A percentile compares a stretch with the other conserved stretches of the same genome.
phyloP scores from a whole-genome alignment of 1,140 invertebrate genomes.

The Panagrolaimus sp. region DNA sequence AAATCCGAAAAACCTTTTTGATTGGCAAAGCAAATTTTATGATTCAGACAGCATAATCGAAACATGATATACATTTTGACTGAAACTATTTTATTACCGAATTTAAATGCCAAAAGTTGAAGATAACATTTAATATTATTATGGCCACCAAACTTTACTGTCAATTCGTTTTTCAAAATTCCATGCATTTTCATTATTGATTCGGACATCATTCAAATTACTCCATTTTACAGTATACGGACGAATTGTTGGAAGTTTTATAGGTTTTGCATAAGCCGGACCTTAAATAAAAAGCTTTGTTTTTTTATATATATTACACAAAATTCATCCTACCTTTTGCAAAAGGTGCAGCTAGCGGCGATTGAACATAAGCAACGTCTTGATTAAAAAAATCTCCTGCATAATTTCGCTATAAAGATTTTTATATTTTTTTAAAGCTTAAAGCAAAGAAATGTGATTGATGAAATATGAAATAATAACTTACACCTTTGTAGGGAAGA shows the following conservation, averaged over 20 bases:
- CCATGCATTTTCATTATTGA: constrained; percentile 39
- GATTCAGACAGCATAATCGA: no score
- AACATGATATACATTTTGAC: no score
- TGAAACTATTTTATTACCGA: no score
- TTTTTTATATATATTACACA: no score
- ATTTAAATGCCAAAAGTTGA: neutral
- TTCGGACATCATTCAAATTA: constrained; percentile 30
- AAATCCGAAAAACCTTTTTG: no score
- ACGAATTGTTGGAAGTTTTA: constrained; percentile 37
- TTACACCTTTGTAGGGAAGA: neutral
- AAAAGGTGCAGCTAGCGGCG: constrained; percentile 29
- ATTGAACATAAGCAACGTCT: constrained; percentile 39
- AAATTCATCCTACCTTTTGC: no score
- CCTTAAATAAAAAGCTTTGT: no score
- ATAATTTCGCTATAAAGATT: constrained; percentile 34
- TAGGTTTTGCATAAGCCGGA: constrained; percentile 28
- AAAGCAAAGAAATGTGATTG: no score
- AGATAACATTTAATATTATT: neutral
- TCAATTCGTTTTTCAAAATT: constrained; percentile 44
- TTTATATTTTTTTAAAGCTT: neutral
- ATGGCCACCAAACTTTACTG: constrained; percentile 42
- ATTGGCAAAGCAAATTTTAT: no score
- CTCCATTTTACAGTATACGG: constrained; percentile 36
- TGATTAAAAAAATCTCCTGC: constrained; percentile 42
- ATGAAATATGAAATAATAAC: neutral